Evolutionary conservation across 2,888 invertebrate genomes (phyloP).

Genomic region (Parochlus steinenii): DNA sequence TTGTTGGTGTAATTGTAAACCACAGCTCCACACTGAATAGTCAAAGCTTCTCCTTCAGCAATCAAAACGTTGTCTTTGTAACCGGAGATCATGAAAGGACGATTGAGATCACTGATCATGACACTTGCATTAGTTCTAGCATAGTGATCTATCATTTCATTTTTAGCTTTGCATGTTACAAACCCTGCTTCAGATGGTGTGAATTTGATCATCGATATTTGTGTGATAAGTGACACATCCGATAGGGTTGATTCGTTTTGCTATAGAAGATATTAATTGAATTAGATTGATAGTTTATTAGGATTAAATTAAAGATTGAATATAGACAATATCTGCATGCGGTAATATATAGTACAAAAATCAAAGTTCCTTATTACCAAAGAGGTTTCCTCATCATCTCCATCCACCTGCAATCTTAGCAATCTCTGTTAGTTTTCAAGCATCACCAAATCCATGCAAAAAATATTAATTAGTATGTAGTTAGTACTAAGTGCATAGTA

Average conservation of each 20-base stretch:
- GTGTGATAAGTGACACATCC: constrained; percentile 9
- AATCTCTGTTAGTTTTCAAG: no score
- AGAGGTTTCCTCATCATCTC: no score
- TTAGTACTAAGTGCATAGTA: no score
- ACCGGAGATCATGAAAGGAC: constrained; percentile 29
- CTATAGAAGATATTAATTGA: no score
- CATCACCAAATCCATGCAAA: no score
- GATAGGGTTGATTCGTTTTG: background rate
- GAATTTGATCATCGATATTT: constrained; percentile 27
- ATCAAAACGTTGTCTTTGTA: constrained; percentile 27
- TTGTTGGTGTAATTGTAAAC: constrained; percentile 33
- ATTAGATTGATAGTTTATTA: no score
- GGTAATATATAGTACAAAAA: no score
- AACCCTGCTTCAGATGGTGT: constrained; percentile 29
- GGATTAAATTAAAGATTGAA: no score
- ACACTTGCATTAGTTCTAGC: constrained; percentile 19
- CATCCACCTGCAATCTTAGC: no score
- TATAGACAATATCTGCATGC: no score
- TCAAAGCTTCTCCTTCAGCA: constrained; percentile 37
- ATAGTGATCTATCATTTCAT: constrained; percentile 23
- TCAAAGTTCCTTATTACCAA: no score
- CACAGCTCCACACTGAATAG: constrained; percentile 40
- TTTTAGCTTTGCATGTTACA: constrained; percentile 30
- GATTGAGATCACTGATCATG: constrained; percentile 21
- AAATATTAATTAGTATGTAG: no score